Evolutionary conservation across 2,888 invertebrate species (phyloP).

Genomic region (Gryllus longicercus): DNA sequence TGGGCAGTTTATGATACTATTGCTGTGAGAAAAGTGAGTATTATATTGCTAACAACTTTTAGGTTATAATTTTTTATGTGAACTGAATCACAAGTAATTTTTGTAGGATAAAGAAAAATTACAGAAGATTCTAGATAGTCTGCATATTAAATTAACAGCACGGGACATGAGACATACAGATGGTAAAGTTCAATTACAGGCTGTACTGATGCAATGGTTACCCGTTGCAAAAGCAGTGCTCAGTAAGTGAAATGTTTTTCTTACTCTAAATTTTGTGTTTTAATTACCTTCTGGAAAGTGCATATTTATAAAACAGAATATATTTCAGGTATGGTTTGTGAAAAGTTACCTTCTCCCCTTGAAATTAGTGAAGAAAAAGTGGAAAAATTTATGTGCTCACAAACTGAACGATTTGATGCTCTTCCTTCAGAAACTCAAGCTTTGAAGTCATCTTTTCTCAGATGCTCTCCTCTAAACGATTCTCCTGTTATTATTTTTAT

Average conservation of each 20-base stretch:
- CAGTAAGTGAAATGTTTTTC: conserved; percentile 42
- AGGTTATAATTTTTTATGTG: not conserved
- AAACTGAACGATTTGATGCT: conserved; percentile 63
- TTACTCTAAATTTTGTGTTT: not conserved
- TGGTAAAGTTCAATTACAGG: conserved; percentile 70
- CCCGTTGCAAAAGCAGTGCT: conserved; percentile 81
- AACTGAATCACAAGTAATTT: conserved; percentile 21
- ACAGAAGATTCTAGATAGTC: conserved; percentile 65
- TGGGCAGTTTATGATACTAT: conserved; percentile 87
- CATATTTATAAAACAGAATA: not conserved
- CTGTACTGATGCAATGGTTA: conserved; percentile 84
- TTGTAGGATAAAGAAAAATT: conserved; percentile 65
- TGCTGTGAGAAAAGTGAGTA: conserved; percentile 58
- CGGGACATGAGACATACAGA: conserved; percentile 79
- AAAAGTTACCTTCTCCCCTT: conserved; percentile 77
- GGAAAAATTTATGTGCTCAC: conserved; percentile 76
- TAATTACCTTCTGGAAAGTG: not conserved
- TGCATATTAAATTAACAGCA: conserved; percentile 70
- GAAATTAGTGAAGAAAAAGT: conserved; percentile 71
- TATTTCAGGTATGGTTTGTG: conserved; percentile 65
- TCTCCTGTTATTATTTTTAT: conserved; percentile 71
- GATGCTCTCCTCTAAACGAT: conserved; percentile 62
- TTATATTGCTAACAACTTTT: not conserved
- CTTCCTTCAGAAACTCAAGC: conserved; percentile 66
- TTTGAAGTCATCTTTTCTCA: conserved; percentile 65